Percentiles rank a stretch among this genome's conserved stretches.
Evolutionary conservation across 2,888 invertebrate species (phyloP).

Genomic region (Frankliniella fusca): DNA sequence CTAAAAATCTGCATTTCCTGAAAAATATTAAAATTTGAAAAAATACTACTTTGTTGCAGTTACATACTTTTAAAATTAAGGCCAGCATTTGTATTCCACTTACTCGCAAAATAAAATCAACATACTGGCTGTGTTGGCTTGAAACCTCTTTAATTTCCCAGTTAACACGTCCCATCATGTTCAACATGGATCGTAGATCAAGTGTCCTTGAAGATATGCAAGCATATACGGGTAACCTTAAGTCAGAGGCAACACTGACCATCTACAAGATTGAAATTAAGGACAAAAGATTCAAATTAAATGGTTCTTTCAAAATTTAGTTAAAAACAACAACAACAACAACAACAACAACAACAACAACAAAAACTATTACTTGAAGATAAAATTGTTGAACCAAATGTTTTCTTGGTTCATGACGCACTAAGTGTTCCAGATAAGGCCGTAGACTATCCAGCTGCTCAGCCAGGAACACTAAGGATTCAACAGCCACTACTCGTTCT

Average conservation of each 20-base stretch:
- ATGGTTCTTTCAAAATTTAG: neutral
- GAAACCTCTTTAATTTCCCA: conserved; percentile 95
- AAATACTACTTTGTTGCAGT: conserved; percentile 29
- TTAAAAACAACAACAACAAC: neutral
- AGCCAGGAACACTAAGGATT: conserved; percentile 85
- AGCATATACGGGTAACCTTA: conserved; percentile 82
- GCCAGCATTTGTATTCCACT: conserved; percentile 39
- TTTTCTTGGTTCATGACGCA: conserved; percentile 62
- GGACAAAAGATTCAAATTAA: conserved; percentile 11
- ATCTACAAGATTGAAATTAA: conserved; percentile 53
- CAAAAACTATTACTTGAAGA: conserved; percentile 45
- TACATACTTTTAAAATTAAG: conserved; percentile 28
- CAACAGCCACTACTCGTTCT: conserved; percentile 85
- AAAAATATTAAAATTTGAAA: conserved; percentile 36
- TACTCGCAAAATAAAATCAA: conserved; percentile 68
- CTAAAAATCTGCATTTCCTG: conserved; percentile 73
- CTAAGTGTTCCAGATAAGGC: conserved; percentile 77
- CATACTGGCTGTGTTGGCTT: conserved; percentile 88
- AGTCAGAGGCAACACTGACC: conserved; percentile 64
- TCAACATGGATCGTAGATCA: conserved; percentile 68
- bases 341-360: neutral
- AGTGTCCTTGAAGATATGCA: conserved; percentile 76
- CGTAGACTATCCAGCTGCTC: conserved; percentile 81
- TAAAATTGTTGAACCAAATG: conserved; percentile 67
- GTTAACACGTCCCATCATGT: conserved; percentile 86